phyloP scores from a whole-genome alignment of 2,113 vertebrate species.

The Acanthochromis polyacanthus region DNA sequence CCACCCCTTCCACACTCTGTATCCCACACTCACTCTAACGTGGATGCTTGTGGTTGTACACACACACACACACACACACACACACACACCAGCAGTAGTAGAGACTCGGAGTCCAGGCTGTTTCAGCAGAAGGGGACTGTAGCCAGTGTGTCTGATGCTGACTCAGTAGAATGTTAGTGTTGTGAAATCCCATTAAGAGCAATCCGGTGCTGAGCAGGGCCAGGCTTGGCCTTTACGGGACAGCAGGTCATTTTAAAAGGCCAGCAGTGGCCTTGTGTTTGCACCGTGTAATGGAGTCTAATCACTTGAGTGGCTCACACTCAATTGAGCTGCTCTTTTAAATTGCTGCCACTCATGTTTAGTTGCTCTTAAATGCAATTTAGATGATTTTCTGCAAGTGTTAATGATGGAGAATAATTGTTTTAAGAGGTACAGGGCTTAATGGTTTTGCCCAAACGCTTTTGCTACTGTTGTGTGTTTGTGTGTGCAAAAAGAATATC shows the following conservation, averaged over 20 bases:
- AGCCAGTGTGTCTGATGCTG: constrained; percentile 59
- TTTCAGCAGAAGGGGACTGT: constrained; percentile 37
- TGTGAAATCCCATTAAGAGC: constrained; percentile 76
- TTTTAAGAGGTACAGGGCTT: not conserved
- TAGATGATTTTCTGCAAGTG: constrained; percentile 30
- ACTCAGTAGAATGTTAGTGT: constrained; percentile 73
- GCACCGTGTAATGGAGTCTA: constrained; percentile 44
- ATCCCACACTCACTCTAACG: not conserved
- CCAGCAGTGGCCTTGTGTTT: constrained; percentile 44
- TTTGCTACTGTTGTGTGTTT: not conserved
- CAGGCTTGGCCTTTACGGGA: constrained; percentile 45
- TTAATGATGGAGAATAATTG: not conserved
- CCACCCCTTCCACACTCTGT: not conserved
- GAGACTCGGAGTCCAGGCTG: constrained; percentile 11
- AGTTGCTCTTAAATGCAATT: constrained; percentile 35
- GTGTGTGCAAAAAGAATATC: not conserved
- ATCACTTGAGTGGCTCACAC: constrained; percentile 41
- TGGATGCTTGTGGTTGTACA: no score
- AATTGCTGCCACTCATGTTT: constrained; percentile 35
- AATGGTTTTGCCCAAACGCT: not conserved
- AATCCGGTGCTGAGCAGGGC: constrained; percentile 47
- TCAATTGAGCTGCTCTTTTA: constrained; percentile 35
- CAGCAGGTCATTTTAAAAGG: constrained; percentile 62
- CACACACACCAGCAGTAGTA: not conserved
- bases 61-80: not conserved